Conservation (phyloP, 1,140 invertebrate species). For the Drosophila repleta region DNA sequence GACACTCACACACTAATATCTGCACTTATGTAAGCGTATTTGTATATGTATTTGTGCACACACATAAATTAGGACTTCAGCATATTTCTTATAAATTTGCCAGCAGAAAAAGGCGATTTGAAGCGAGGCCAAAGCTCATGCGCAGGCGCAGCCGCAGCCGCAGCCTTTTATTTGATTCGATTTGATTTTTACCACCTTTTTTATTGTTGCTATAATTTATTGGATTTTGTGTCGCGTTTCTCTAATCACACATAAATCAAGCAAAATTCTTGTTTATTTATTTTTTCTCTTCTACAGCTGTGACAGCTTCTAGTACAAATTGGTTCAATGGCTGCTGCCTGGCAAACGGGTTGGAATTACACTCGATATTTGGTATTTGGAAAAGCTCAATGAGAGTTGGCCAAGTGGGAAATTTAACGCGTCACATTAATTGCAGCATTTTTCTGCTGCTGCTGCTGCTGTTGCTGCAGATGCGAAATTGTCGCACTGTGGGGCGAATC, state of each 20-base stretch:
- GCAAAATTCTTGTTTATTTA: neutral
- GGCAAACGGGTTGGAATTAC: conserved; percentile 55
- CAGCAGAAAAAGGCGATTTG: conserved; percentile 7
- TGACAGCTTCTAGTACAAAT: conserved; percentile 6
- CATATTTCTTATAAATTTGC: conserved; percentile 43
- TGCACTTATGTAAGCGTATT: neutral
- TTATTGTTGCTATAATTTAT: conserved; percentile 37
- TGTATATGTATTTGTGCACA: neutral
- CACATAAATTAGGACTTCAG: conserved; percentile 41
- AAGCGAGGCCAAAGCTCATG: neutral
- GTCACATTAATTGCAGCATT: conserved; percentile 43
- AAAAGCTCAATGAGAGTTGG: conserved; percentile 30
- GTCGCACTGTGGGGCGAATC: conserved; percentile 32
- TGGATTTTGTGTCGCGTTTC: conserved; percentile 48
- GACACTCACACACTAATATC: conserved; percentile 3
- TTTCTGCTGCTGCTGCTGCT: conserved; percentile 2
- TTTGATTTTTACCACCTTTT: conserved; percentile 49
- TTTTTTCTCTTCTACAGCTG: conserved; percentile 18
- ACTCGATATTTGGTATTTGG: conserved; percentile 6
- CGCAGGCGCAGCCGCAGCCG: no score
- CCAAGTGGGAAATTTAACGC: conserved; percentile 31
- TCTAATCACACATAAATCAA: conserved; percentile 77
- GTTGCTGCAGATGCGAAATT: conserved; percentile 36
- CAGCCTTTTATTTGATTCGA: conserved; percentile 37
- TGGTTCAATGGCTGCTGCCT: conserved; percentile 45